These are phyloP conservation scores for Acanthopleura granulata DNA, from an alignment of 2,888 invertebrate genomes.

Conservation along the genomic window DNA sequence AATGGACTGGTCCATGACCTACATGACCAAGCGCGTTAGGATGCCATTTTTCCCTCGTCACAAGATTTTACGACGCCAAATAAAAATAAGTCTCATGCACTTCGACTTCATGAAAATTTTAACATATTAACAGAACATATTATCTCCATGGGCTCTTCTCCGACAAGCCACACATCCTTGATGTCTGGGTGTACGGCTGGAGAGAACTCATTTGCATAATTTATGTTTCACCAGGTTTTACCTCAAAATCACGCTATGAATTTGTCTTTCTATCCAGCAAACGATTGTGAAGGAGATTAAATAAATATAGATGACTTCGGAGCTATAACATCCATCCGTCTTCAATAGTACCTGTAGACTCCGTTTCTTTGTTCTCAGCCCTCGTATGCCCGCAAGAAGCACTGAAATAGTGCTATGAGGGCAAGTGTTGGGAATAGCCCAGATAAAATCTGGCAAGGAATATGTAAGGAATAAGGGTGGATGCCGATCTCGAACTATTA, in stretches of 20 bases:
- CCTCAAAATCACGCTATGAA: conserved; percentile 6
- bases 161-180: too few relatives aligned
- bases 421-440: conserved; percentile 14
- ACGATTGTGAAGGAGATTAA: conserved; percentile 1
- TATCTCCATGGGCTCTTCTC: too few relatives aligned
- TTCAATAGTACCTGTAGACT: conserved; percentile 13
- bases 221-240: conserved; percentile 33
- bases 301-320: conserved; percentile 8
- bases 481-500: conserved; percentile 26
- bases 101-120: too few relatives aligned
- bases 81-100: too few relatives aligned
- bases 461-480: conserved; percentile 18
- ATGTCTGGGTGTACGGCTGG: too few relatives aligned
- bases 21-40: too few relatives aligned
- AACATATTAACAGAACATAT: too few relatives aligned
- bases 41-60: too few relatives aligned
- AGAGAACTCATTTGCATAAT: conserved; percentile 47
- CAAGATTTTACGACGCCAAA: too few relatives aligned
- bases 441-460: conserved; percentile 15
- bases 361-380: conserved; percentile 18
- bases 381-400: conserved; percentile 6
- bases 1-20: too few relatives aligned
- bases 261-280: conserved; percentile 12
- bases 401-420: not conserved
- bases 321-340: not conserved